Conservation (phyloP, 2,797 vertebrate genomes). For the Arrhamphus sclerolepis region DNA sequence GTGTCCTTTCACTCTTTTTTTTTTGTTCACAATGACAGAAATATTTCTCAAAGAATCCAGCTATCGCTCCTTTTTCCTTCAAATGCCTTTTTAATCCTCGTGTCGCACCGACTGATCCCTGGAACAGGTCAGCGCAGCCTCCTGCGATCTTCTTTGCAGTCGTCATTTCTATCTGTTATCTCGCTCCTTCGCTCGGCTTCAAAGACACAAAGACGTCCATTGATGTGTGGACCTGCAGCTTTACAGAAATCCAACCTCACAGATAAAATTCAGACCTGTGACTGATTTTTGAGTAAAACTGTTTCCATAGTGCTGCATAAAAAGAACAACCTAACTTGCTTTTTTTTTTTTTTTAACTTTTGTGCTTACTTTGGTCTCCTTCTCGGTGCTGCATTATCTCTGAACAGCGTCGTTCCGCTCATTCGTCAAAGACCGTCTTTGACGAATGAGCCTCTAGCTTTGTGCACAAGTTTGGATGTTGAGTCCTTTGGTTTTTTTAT, state of each 20-base stretch:
- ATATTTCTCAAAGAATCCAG: neutral
- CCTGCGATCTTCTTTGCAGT: conserved; percentile 22
- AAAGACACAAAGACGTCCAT: conserved; percentile 24
- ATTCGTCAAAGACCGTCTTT: conserved; percentile 30
- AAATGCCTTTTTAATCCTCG: conserved; percentile 9
- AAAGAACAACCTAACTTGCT: neutral
- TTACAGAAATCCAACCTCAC: neutral
- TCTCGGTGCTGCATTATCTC: neutral
- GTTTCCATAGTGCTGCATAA: too few relatives aligned
- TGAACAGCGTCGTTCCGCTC: conserved; percentile 23
- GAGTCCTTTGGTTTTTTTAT: too few relatives aligned
- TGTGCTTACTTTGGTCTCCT: neutral
- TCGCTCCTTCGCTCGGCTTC: conserved; percentile 17
- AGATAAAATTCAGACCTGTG: neutral
- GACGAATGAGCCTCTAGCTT: too few relatives aligned
- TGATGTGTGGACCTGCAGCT: conserved; percentile 2
- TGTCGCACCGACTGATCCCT: conserved; percentile 3
- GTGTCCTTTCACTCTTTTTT: conserved; percentile 7
- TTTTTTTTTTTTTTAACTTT: too few relatives aligned
- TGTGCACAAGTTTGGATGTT: too few relatives aligned
- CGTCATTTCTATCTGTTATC: conserved; percentile 37
- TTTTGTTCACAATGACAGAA: conserved; percentile 3
- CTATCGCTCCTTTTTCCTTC: neutral
- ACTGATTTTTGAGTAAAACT: too few relatives aligned
- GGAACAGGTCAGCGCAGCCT: conserved; percentile 15